Percentiles rank a stretch among this genome's conserved stretches.
phyloP scores from a whole-genome alignment of 2,113 vertebrate genomes.

The Mungos mungo region DNA sequence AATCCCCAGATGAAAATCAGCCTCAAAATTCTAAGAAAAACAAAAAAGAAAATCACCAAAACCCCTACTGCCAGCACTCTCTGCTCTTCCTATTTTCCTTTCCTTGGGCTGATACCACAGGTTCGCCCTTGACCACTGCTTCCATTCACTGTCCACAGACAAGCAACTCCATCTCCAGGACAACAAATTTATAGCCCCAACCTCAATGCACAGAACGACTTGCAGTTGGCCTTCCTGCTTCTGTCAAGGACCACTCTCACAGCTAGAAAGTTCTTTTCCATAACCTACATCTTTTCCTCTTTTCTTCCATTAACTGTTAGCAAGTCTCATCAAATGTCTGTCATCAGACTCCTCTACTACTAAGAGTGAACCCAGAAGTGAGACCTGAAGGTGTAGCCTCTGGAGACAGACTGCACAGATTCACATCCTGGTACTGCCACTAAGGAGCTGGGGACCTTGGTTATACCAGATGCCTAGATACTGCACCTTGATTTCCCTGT shows the following conservation, averaged over 20 bases:
- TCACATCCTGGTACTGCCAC: not conserved
- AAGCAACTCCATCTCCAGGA: not conserved
- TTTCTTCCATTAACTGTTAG: not conserved
- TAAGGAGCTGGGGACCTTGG: not conserved
- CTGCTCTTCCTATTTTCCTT: not conserved
- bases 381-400: not conserved
- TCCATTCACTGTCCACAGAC: not conserved
- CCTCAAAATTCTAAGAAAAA: not conserved
- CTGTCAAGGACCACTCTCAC: not conserved
- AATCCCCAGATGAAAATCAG: not conserved
- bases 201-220: not conserved
- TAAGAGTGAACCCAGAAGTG: not conserved
- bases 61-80: too few species aligned
- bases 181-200: not conserved
- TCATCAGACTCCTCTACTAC: not conserved
- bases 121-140: not conserved
- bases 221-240: not conserved
- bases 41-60: too few species aligned
- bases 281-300: not conserved
- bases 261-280: not conserved
- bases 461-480: not conserved
- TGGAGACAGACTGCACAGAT: fast-evolving
- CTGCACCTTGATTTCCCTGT: not conserved
- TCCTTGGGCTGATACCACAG: not conserved
- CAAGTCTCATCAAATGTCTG: not conserved